These are phyloP conservation scores for Ommatoiulus sabulosus DNA, from an alignment of 2,888 invertebrate genomes.

Conservation along the genomic window DNA sequence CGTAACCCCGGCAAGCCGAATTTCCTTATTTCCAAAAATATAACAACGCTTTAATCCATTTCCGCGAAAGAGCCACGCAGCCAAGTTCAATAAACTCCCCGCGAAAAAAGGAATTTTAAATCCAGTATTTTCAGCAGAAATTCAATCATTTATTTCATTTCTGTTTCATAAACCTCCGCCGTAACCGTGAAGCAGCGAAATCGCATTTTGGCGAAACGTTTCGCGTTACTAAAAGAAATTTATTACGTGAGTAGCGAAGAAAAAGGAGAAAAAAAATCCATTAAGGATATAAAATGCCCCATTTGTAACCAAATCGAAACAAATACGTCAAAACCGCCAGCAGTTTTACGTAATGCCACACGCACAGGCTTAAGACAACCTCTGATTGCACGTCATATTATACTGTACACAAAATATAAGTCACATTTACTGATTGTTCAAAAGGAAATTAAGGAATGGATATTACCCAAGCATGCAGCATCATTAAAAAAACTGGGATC, in stretches of 20 bases:
- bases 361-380: background rate
- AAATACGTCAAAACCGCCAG: background rate
- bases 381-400: background rate
- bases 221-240: background rate
- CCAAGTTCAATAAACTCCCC: slow-evolving; percentile 2
- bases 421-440: too few relatives aligned
- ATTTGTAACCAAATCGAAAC: background rate
- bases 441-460: too few relatives aligned
- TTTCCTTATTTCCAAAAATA: slow-evolving; percentile 11
- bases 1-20: background rate
- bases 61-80: background rate
- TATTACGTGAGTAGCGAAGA: background rate
- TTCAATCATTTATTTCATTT: slow-evolving; percentile 5
- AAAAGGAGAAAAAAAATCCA: background rate
- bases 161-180: background rate
- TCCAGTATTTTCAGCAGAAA: slow-evolving; percentile 1
- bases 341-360: background rate
- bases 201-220: slow-evolving; percentile 6
- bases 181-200: background rate
- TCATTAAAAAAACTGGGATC: too few relatives aligned
- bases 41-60: slow-evolving; percentile 19
- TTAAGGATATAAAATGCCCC: background rate
- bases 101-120: background rate
- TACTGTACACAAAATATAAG: background rate
- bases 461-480: too few relatives aligned